Evolutionary conservation across 2,888 invertebrate species (phyloP), one percentile per base, ranked within the genome.

Genomic region (Xestia xanthographa): DNA sequence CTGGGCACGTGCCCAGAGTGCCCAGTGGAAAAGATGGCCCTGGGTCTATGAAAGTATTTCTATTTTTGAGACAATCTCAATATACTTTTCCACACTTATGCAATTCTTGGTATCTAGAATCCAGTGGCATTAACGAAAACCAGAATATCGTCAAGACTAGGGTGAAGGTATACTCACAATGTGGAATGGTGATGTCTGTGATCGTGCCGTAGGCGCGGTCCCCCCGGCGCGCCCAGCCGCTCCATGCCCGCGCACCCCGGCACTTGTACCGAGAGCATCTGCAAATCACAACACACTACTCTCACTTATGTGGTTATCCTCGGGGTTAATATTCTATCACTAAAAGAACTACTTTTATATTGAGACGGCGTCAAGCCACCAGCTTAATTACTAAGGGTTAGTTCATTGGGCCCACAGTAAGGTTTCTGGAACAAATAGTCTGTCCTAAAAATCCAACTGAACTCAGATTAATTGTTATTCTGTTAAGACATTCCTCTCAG

Each of bases 181-280:
- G 96, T 92, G 92, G 95, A 93, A 93, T 96, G 96, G 92, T 96
- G 96, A 90, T 96, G 96, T 88, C 96, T 95, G 95, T 95, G 96
- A 89, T 96, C 96, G 95, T 97, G 97, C 93, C 96, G 96, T 91
- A 95, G 97, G 96, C 97, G 97, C 96, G 96, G 96, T 93, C 97
- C 97, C 95, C 95, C 96, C 94, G 95, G 95, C 95, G 96, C 96
- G 94, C 97, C 97, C 95, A 97, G 97, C 97, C 97, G 97, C 97
- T 97, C 97, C 97, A 97, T 97, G 96, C 97, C 97, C 97, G 97
- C 97, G 97, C 97, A 97, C 97, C 97, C 97, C 97, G 97, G 97
- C 95, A 97, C 97, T 97, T 97, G 97, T 95, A 97, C 97, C 97
- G 97, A 97, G 97, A 97, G 97, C 97, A 97, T 97, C 97, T 97